Conservation (phyloP, 2,113 vertebrate genomes). For the Oreamnos americanus region DNA sequence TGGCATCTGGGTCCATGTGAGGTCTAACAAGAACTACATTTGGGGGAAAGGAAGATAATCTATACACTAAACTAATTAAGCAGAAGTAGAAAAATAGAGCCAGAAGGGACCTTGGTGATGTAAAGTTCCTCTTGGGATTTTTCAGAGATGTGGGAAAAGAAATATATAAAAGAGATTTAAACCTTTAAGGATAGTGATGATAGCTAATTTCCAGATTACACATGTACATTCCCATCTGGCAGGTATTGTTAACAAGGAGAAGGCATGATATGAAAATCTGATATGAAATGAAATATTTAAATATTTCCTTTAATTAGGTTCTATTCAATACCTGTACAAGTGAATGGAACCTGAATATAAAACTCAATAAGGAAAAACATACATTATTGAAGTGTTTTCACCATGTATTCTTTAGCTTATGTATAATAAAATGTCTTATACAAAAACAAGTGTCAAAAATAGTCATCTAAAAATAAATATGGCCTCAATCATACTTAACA, state of each 20-base stretch:
- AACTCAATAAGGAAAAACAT: neutral
- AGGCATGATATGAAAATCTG: neutral
- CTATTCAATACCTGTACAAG: neutral
- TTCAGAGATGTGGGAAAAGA: conserved; percentile 1
- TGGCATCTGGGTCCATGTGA: conserved; percentile 23
- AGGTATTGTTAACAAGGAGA: neutral
- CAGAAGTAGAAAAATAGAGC: neutral
- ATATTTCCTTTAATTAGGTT: neutral
- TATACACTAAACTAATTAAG: conserved; percentile 41
- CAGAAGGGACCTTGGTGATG: conserved; percentile 7
- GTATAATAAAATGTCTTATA: neutral
- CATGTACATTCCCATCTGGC: neutral
- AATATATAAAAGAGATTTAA: neutral
- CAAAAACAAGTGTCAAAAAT: neutral
- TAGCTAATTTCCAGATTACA: conserved; percentile 31
- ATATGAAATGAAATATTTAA: conserved; percentile 9
- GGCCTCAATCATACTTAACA: neutral
- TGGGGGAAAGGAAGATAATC: neutral
- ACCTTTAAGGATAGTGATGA: neutral
- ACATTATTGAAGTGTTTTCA: neutral
- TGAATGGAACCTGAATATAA: neutral
- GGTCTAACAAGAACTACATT: neutral
- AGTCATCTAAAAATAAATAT: neutral
- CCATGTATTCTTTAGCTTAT: neutral
- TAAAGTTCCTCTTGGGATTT: neutral